phyloP scores from a whole-genome alignment of 2,797 vertebrate genomes.

The Staurois parvus region DNA sequence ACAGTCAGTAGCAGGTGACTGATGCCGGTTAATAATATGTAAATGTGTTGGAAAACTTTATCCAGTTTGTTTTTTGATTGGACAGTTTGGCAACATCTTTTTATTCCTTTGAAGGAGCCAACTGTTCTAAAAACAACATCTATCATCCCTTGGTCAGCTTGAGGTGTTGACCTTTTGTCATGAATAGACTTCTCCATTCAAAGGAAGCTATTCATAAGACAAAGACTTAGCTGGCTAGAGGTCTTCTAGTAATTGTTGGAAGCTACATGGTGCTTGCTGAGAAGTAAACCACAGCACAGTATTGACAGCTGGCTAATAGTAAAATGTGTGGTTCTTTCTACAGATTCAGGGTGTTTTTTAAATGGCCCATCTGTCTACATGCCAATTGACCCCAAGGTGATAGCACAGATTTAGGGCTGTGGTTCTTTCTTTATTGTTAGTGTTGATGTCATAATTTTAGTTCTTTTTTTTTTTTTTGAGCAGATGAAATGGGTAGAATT shows the following conservation, averaged over 20 bases:
- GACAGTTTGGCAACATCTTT: neutral
- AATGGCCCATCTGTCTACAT: neutral
- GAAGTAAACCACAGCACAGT: neutral
- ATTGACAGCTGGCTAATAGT: neutral
- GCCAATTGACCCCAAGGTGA: neutral
- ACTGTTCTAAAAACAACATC: neutral
- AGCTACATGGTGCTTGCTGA: neutral
- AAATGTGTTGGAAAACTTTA: neutral
- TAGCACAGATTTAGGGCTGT: neutral
- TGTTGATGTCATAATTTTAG: no score
- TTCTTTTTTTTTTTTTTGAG: no score
- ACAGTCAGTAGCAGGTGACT: no score
- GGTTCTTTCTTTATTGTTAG: neutral
- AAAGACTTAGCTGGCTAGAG: neutral
- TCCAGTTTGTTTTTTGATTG: neutral
- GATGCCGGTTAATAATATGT: neutral
- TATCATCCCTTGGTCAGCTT: neutral
- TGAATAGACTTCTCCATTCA: constrained; percentile 5
- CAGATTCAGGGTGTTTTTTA: neutral
- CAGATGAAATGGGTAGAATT: no score
- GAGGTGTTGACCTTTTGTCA: neutral
- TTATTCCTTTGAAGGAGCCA: neutral
- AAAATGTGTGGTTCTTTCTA: neutral
- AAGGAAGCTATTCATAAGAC: constrained; percentile 7
- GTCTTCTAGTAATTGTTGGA: neutral